Evolutionary conservation across 2,797 vertebrate species (phyloP), one percentile per base, ranked within the genome.

Genomic region (Dromococcyx pavoninus): DNA sequence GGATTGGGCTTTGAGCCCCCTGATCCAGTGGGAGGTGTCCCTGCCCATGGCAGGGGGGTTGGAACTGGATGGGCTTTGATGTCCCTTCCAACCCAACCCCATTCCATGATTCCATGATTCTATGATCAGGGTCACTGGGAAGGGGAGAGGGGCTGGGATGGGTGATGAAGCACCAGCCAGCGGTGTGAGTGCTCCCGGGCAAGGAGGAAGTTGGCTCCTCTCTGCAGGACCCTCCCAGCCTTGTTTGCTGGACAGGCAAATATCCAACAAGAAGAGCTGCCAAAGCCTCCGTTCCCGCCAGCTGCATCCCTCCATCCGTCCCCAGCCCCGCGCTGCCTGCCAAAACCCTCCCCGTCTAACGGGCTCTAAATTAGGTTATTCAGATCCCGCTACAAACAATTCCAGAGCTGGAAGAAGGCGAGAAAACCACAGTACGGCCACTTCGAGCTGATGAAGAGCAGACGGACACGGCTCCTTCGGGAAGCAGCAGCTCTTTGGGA

Each of bases 181-280:
- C 2, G 4, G n/a, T 2, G 13, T 1, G 30, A 66, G 65, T 0
- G 2, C 44, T 85, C 37, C 61, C 1, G 2, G 13, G 24, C 15
- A 33, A 10, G 66, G 75, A 57, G 17, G 9, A 65, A 60, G 4
- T 54, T 33, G 35, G 35, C 6, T 95, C 3, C n/a, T 70, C 56
- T 44, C 69, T 2, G 1, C 30, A 8, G 57, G 58, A 60, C 13
- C 81, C 33, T 90, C 71, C 66, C 86, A 65, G 41, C 77, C 13
- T 9, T 21, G 33, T 66, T 86, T 30, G 27, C 24, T 92, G 15
- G 2, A 4, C 27, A 8, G 0, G 32, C 4, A 12, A 81, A 51
- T 17, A 60, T 46, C 86, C 92, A 83, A 17, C 43, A 48, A 48
- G 46, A 7, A 35, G 44, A 67, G 71, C 75, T 91, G 94, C 85